Evolutionary conservation across 2,113 vertebrate species (phyloP), one percentile per base, ranked within the genome.

Genomic region (Syngnathus floridae): DNA sequence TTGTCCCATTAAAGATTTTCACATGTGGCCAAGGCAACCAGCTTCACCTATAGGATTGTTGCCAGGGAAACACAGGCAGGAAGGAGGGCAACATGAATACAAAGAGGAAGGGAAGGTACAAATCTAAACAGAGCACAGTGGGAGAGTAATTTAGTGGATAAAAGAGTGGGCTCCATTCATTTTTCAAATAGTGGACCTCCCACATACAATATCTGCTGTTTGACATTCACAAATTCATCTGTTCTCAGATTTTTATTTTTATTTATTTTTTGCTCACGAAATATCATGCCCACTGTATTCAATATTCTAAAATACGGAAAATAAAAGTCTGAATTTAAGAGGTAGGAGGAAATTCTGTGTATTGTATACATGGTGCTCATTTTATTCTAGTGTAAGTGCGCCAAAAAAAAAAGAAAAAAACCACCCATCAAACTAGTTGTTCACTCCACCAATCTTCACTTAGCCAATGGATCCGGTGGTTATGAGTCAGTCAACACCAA

Each of bases 21-120:
- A 52, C 65, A 16, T 69, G 86, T 85, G 86, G 81, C 75, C 79
- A 75, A 80, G 84, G 80, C 82, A 85, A 86, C 86, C 73, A 43
- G 82, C 66, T 64, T 80, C 76, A 83, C 84, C 84, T 85, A 84
- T 85, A 78, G 76, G 77, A 73, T 51, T 11, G 84, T 90, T 90
- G 73, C 80, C 73, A 74, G 63, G 84, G 82, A 59, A 86, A 90
- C 84, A 62, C 60, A 43, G 69, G 74, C 72, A 72, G 83, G 62
- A 65, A 79, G 80, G 70, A 79, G 80, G 70, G 70, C 60, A 75
- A 63, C 16, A 19, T 71, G 57, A 67, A 59, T 57, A 52, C 64
- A 60, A 70, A 72, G 48, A 46, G 49, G n/a, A 70, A 65, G 31
- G 48, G 46, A 70, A 69, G 71, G 68, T 43, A 67, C 22, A 67